Percentiles rank a stretch among this genome's conserved stretches.
phyloP scores from a whole-genome alignment of 2,888 invertebrate genomes.

The Pomacea canaliculata region DNA sequence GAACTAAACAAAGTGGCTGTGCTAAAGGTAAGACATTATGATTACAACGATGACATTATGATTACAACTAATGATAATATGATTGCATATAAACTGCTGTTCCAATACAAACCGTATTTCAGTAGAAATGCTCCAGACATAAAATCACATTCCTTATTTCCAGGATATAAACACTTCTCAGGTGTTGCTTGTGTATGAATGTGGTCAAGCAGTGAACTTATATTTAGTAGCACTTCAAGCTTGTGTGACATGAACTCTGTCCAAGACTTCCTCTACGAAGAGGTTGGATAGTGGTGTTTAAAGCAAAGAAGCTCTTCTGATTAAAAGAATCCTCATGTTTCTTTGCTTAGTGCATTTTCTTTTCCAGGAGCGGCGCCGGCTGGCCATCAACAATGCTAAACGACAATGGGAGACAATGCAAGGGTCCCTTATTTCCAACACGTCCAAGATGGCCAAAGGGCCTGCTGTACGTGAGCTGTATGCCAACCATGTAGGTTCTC shows the following conservation, averaged over 20 bases:
- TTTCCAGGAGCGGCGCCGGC: constrained; percentile 64
- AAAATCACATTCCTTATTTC: not conserved
- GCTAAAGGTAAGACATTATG: constrained; percentile 56
- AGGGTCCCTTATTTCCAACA: constrained; percentile 57
- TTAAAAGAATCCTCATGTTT: too few species aligned
- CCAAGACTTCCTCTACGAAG: too few species aligned
- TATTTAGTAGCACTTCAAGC: too few species aligned
- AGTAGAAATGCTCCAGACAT: not conserved
- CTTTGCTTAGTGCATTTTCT: not conserved
- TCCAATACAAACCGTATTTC: too few species aligned
- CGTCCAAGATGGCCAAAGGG: constrained; percentile 46
- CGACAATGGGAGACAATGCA: constrained; percentile 69
- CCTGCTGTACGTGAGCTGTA: constrained; percentile 55
- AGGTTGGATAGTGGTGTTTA: too few species aligned
- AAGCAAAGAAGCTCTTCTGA: too few species aligned
- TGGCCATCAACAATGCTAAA: constrained; percentile 68
- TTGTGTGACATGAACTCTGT: too few species aligned
- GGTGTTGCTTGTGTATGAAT: too few species aligned
- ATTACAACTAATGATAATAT: too few species aligned
- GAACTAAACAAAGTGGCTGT: constrained; percentile 63
- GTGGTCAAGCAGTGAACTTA: too few species aligned
- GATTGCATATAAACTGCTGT: too few species aligned
- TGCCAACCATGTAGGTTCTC: constrained; percentile 64
- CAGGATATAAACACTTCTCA: too few species aligned
- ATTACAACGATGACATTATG: not conserved